phyloP scores from a whole-genome alignment of 2,113 vertebrate species.

The Melanostigma gelatinosum region DNA sequence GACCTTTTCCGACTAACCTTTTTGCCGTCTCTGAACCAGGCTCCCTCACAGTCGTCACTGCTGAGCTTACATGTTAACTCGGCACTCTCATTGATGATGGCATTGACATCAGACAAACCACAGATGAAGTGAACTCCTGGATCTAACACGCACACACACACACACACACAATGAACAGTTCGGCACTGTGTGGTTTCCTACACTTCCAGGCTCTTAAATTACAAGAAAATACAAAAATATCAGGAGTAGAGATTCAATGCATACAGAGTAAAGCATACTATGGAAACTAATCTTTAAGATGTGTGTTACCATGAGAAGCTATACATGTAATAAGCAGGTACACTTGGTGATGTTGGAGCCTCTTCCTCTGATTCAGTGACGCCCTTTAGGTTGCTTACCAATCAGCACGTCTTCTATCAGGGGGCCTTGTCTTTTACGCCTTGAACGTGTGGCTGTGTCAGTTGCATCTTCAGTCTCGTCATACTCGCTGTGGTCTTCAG shows the following conservation, averaged over 20 bases:
- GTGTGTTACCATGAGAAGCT: background rate
- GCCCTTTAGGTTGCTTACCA: constrained; percentile 58
- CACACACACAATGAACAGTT: constrained; percentile 4
- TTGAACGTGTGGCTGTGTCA: constrained; percentile 18
- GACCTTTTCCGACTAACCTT: constrained; percentile 76
- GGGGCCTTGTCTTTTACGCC: constrained; percentile 54
- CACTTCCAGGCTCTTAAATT: no score
- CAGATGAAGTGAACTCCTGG: constrained; percentile 81
- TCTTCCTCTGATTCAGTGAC: background rate
- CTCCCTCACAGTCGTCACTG: constrained; percentile 81
- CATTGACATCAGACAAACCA: constrained; percentile 81
- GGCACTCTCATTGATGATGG: constrained; percentile 78
- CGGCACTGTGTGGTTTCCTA: background rate
- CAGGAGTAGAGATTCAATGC: background rate
- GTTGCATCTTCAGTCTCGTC: constrained; percentile 21
- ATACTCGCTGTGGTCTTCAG: background rate
- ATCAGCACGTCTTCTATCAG: constrained; percentile 55
- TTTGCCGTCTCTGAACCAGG: constrained; percentile 89
- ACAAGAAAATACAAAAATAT: background rate
- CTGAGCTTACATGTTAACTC: constrained; percentile 85
- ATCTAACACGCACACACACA: constrained; percentile 66
- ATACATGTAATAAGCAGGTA: background rate
- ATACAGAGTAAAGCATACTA: background rate
- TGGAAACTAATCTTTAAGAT: background rate
- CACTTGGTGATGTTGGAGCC: background rate